These are phyloP conservation scores for Eilema griseolum DNA, from an alignment of 2,888 invertebrate species.

Conservation along the genomic window DNA sequence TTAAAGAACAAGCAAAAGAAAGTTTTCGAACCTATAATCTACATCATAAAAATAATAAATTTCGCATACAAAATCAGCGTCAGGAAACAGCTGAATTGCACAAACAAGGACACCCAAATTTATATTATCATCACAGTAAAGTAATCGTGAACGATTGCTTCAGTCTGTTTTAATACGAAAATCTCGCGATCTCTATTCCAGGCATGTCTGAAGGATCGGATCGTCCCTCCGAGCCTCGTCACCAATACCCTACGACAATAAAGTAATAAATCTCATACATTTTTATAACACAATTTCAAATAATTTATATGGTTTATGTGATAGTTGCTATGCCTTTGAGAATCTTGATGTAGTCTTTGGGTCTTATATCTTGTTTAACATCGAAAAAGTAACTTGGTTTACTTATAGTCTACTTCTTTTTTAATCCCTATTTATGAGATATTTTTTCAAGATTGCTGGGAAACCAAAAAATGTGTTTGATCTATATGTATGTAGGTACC, in stretches of 20 bases:
- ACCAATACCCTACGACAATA: constrained; percentile 67
- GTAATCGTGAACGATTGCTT: constrained; percentile 56
- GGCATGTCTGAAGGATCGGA: constrained; percentile 58
- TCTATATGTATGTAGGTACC: neutral
- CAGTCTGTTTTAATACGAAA: constrained; percentile 65
- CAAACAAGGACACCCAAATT: constrained; percentile 46
- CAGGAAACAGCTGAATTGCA: constrained; percentile 11
- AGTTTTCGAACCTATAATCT: no score
- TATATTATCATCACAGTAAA: constrained; percentile 52
- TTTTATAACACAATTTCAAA: constrained; percentile 74
- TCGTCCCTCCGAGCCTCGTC: constrained; percentile 52
- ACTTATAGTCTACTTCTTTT: no score
- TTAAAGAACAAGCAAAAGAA: no score
- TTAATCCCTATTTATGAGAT: no score
- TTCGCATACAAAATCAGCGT: constrained; percentile 9
- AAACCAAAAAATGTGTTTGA: no score
- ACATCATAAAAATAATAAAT: neutral
- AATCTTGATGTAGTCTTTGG: constrained; percentile 34
- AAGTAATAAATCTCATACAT: constrained; percentile 75
- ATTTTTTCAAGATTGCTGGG: no score
- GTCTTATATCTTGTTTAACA: constrained; percentile 9
- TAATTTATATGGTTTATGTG: constrained; percentile 58
- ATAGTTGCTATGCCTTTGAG: constrained; percentile 38
- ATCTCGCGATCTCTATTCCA: constrained; percentile 67
- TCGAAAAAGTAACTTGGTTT: no score